Evolutionary conservation across 2,113 vertebrate genomes (phyloP).

Genomic region (Syngnathus floridae): DNA sequence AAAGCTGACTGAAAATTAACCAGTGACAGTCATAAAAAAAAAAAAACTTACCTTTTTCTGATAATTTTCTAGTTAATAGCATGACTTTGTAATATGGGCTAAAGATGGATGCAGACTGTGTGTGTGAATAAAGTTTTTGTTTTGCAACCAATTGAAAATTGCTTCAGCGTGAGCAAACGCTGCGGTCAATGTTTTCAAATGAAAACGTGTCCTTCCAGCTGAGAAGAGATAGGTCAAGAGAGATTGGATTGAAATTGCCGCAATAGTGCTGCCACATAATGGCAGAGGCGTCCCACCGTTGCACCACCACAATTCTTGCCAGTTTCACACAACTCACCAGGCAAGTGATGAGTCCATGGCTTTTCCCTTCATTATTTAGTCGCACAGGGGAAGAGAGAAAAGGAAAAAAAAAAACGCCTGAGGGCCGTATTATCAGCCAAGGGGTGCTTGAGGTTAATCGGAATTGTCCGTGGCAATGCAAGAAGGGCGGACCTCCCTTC

Average conservation of each 20-base stretch:
- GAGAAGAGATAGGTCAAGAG: slow-evolving; percentile 39
- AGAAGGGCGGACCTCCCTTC: slow-evolving; percentile 15
- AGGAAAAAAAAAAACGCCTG: slow-evolving; percentile 3
- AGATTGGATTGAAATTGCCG: slow-evolving; percentile 63
- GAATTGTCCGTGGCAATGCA: slow-evolving; percentile 30
- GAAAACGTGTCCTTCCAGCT: slow-evolving; percentile 33
- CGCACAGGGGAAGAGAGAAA: background rate
- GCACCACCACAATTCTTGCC: slow-evolving; percentile 16
- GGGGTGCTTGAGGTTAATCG: slow-evolving; percentile 48
- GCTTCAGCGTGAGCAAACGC: slow-evolving; percentile 19
- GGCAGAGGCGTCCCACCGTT: slow-evolving; percentile 9
- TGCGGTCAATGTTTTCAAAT: slow-evolving; percentile 29
- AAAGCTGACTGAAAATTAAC: no score
- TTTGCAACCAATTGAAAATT: background rate
- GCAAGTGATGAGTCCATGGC: slow-evolving; percentile 39
- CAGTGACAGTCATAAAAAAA: no score
- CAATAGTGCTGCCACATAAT: slow-evolving; percentile 49
- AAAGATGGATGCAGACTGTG: no score
- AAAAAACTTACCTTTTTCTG: no score
- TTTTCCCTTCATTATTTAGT: slow-evolving; percentile 48
- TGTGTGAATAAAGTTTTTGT: background rate
- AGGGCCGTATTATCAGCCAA: slow-evolving; percentile 32
- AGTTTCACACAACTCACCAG: slow-evolving; percentile 33
- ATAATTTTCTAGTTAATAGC: no score
- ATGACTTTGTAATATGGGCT: no score